Base-by-base conservation (phyloP, 2,797 vertebrate genomes). In the Neolamprologus multifasciatus region DNA sequence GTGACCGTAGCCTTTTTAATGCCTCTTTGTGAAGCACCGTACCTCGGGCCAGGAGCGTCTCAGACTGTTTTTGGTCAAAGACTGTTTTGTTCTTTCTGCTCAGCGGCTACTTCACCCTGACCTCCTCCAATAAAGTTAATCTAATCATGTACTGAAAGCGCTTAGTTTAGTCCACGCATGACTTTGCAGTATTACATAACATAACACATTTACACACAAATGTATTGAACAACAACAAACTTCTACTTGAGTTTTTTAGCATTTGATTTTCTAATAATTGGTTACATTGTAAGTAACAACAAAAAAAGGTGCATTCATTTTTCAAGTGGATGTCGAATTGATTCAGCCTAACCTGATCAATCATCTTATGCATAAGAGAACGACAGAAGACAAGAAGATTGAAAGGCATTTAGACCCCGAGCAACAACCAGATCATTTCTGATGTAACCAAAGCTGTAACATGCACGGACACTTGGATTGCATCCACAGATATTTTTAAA, bases 61-160 rank as follows among this genome's bases (percentile, higher is more conserved):
- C 78, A 9, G 82, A 89, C 87, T 90, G 85, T 93, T 95, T 64
- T 93, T 82, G 86, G 89, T 94, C 90, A 92, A 93, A 93, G 89
- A 92, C 86, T 88, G 91, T 92, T 93, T 88, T 91, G 90, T 91
- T 86, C 79, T 79, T 78, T 92, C 82, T 79, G 81, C 87, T 85
- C 85, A 88, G 88, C 82, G 87, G 79, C 85, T 89, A 80, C 84
- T 85, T 91, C 82, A 86, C 64, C 85, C 79, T 77, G 77, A 87
- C 80, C 85, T 89, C 77, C 71, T 88, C 54, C 64, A 62, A 88
- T 86, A 69, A 52, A 62, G 29, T 82, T 83, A 81, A 92, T 76
- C 77, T 82, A 88, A 88, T 91, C 84, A 90, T 82, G 82, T 91
- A 86, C 78, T 89, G 87, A 84, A 62, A 88, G 79, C 29, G 16